Evolutionary conservation across 2,113 vertebrate species (phyloP).

Genomic region (Gorsachius goisagi): DNA sequence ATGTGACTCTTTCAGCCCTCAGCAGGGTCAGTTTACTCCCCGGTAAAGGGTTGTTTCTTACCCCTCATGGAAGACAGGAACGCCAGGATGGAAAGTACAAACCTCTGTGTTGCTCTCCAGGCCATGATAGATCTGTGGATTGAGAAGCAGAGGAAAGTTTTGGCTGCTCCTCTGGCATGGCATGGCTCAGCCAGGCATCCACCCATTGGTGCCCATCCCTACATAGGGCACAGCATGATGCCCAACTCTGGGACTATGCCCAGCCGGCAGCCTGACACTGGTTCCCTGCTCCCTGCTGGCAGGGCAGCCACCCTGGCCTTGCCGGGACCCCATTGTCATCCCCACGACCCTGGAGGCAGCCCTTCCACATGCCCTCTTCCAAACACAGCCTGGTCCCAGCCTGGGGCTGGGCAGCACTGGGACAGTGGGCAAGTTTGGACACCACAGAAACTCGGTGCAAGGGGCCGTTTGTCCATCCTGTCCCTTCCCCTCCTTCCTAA

Average conservation of each 20-base stretch:
- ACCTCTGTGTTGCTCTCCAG: conserved; percentile 77
- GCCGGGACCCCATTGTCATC: neutral
- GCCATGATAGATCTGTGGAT: conserved; percentile 80
- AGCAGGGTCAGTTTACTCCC: neutral
- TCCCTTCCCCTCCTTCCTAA: neutral
- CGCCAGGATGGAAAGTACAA: conserved; percentile 88
- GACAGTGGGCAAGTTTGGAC: neutral
- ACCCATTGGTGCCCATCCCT: neutral
- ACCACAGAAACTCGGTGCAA: neutral
- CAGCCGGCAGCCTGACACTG: neutral
- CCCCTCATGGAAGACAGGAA: conserved; percentile 94
- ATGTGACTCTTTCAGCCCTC: neutral
- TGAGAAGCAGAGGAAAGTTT: neutral
- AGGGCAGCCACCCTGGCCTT: neutral
- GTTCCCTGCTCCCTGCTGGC: neutral
- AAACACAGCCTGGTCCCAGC: neutral
- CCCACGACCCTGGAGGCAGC: neutral
- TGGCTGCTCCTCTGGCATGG: neutral
- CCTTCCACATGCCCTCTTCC: neutral
- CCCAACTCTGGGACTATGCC: neutral
- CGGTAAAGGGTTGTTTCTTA: conserved; percentile 55
- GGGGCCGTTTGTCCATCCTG: neutral
- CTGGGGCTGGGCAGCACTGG: rapidly evolving
- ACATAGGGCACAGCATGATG: neutral
- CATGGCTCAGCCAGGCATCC: rapidly evolving